Base-by-base conservation (phyloP, 35 echinoderm and acorn worm species). In the Eucidaris tribuloides region DNA sequence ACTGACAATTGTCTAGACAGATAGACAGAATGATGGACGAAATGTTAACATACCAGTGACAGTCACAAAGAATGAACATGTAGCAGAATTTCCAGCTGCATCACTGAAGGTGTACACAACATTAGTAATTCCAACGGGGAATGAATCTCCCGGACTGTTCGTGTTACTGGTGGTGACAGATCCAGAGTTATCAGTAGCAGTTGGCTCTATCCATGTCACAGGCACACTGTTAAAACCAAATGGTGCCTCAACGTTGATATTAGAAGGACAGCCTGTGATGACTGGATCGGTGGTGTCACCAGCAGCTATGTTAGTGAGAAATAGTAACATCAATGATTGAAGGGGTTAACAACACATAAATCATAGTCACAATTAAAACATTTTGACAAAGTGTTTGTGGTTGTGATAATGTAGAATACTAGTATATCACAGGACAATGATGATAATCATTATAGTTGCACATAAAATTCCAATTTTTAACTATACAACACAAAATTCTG, bases 141-240 rank as follows among this genome's bases (percentile, higher is more conserved):
- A 85, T 4, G 15, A 27, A 54, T 68, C 65, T 56, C 83, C 83
- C 7, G 66, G 68, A 35, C 11, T 45, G 11, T 19, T 27, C 4
- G 42, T 79, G 19, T 37, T 49, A 30, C 2, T n/a, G n/a, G n/a
- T 79, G 0, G 5, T 7, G 24, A 28, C 64, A 0, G 32, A 30
- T 5, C 64, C 64, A 70, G 64, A 70, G 58, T 88, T 88, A 65
- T 88, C 86, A 43, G 86, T 88, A 28, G 86, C 86, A 17, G 86
- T 88, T 56, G 86, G 74, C 5, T 34, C 27, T 22, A 78, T 88
- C 86, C 86, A 88, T 14, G 77, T 81, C 45, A 88, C 86, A 34
- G 36, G 34, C 2, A 64, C 78, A n/a, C 50, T 39, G 45, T 34
- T 41, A 23, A 32, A 61, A 11, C 86, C 86, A 42, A 38, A 24